A percentile compares a stretch with the other conserved stretches of the same genome.
Evolutionary conservation across 1,140 invertebrate species (phyloP).

Genomic region (Drosophila nannoptera): DNA sequence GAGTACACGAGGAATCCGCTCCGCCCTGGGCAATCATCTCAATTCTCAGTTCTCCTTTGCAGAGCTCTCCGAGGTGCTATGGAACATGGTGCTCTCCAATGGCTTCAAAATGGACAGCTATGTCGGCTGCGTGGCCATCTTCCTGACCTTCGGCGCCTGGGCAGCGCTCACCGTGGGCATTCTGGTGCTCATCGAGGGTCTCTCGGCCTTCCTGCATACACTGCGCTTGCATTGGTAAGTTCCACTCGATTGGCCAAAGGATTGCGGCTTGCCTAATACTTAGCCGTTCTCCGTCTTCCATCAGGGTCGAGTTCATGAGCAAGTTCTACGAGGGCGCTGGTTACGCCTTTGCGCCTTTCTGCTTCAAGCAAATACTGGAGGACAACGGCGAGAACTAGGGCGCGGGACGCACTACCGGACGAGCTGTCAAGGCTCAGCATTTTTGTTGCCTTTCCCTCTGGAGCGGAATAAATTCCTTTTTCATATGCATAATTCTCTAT

Average conservation of each 20-base stretch:
- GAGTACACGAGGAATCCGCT: slow-evolving; percentile 42
- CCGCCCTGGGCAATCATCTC: too few relatives aligned
- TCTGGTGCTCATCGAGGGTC: slow-evolving; percentile 97
- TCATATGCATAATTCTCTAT: slow-evolving; percentile 55
- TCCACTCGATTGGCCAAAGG: slow-evolving; percentile 64
- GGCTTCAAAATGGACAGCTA: slow-evolving; percentile 40
- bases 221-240: slow-evolving; percentile 98
- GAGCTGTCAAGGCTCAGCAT: slow-evolving; percentile 35
- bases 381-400: slow-evolving; percentile 41
- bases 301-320: slow-evolving; percentile 98
- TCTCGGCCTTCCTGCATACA: slow-evolving; percentile 98
- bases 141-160: slow-evolving; percentile 90
- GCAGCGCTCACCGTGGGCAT: slow-evolving; percentile 93
- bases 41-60: background rate
- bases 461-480: slow-evolving; percentile 58
- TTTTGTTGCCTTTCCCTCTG: slow-evolving; percentile 28
- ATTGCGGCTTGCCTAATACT: slow-evolving; percentile 81
- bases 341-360: slow-evolving; percentile 95
- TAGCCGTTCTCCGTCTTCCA: background rate
- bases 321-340: slow-evolving; percentile 97
- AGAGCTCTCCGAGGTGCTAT: slow-evolving; percentile 95
- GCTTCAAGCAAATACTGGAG: slow-evolving; percentile 91
- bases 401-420: slow-evolving; percentile 54
- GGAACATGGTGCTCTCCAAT: slow-evolving; percentile 88
- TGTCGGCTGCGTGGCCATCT: slow-evolving; percentile 81